Evolutionary conservation across 2,888 invertebrate species (phyloP), one percentile per base, ranked within the genome.

Genomic region (Philonicus albiceps): DNA sequence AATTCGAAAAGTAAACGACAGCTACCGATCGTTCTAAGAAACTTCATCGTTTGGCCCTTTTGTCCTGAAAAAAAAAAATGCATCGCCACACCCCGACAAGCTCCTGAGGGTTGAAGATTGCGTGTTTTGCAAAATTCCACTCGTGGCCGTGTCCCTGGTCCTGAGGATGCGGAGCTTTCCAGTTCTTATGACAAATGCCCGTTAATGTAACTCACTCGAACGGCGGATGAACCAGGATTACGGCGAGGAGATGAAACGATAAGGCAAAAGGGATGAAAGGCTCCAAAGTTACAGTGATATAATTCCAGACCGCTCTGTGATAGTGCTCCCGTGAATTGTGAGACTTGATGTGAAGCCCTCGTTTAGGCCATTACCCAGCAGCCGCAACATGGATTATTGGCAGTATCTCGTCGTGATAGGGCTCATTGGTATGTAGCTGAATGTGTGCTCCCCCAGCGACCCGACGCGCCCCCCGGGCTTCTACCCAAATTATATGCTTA

Each of bases 311-410:
- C 78, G 27, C 27, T 7, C 27, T 64, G 31, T 34, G 43, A 31
- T 22, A 64, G 55, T 64, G 83, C 19, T 64, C 19, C 83, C 40
- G 72, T 64, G 64, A 64, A 72, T 22, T 37, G 83, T 83, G 83
- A 80, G 49, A 80, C 49, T 83, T 83, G 55, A 55, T 64, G 83
- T 83, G 72, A 83, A 37, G 22, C 72, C 72, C 34, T 27, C 34
- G 34, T 31, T 11, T 37, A 53, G 40, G 13, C 83, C 64, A 83
- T 72, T 72, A 37, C 31, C 83, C 37, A 83, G 2, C 34, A 83
- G 64, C 83, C 72, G 13, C 83, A 83, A 22, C 83, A 83, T 83
- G 83, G 83, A 83, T 83, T 83, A 83, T 37, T 83, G 83, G 83
- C 83, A 83, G 37, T 83, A 55, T 34, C 37, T 83, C n/a, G 31